Percentiles rank a stretch among this genome's conserved stretches.
Conservation (phyloP, 2,797 vertebrate species). For the Anguilla pacifica region DNA sequence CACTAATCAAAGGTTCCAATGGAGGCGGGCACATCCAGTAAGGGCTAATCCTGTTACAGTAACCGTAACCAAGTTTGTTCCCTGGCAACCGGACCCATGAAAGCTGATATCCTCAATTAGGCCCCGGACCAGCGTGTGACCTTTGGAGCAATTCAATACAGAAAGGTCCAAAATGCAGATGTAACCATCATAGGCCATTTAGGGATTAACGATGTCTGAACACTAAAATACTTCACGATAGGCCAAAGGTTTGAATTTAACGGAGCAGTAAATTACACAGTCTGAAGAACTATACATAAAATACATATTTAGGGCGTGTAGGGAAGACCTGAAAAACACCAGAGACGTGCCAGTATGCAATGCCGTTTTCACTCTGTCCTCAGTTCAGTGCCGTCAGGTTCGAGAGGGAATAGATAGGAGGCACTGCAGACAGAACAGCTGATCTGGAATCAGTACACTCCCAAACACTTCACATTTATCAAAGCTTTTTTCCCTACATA, state of each 20-base stretch:
- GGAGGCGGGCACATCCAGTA: not conserved
- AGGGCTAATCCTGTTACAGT: conserved; percentile 20
- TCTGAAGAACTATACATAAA: conserved; percentile 19
- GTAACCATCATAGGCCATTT: not conserved
- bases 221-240: not conserved
- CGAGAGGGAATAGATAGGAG: conserved; percentile 33
- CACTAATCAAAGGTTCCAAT: not conserved
- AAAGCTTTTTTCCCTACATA: conserved; percentile 63
- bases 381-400: not conserved
- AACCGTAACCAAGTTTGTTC: conserved; percentile 16
- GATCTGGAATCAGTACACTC: conserved; percentile 48
- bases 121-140: conserved; percentile 11
- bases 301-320: conserved; percentile 34
- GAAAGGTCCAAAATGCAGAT: not conserved
- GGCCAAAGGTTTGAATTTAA: not conserved
- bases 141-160: conserved; percentile 24
- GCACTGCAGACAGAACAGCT: conserved; percentile 54
- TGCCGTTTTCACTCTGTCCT: conserved; percentile 8
- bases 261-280: not conserved
- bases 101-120: conserved; percentile 34
- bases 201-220: not conserved
- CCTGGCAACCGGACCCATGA: conserved; percentile 30
- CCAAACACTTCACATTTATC: conserved; percentile 67
- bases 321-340: conserved; percentile 3
- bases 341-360: conserved; percentile 22